Evolutionary conservation across 1,140 invertebrate genomes (phyloP), one percentile per base, ranked within the genome.

Genomic region (Drosophila bocqueti): DNA sequence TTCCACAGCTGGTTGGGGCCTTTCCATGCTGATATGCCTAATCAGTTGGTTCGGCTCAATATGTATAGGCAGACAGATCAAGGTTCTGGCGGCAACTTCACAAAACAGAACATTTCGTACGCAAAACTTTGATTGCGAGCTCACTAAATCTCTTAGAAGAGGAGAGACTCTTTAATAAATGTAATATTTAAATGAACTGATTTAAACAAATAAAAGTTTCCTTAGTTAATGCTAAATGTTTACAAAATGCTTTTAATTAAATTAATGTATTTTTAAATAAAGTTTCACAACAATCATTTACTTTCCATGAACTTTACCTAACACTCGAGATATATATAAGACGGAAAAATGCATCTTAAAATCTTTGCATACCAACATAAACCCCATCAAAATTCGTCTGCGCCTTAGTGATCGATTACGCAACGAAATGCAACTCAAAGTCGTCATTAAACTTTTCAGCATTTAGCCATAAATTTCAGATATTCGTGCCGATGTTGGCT

Each of bases 401-500:
- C 21, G 3, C 13, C 13, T 16, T 11, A 55, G 54, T 77, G 83
- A 86, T 83, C 71, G 61, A 83, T 83, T 80, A 61, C 40, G 50
- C 43, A 74, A 81, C 31, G 13, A 73, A 81, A 65, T 85, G 71
- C 75, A 65, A 65, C 52, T 5, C 21, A 61, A 36, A 47, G 42
- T 45, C 46, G 26, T 55, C 62, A 81, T 84, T 90, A 76, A 57
- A 64, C 81, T 69, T 84, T 79, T 89, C 81, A 90, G 54, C 81
- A 73, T 57, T 21, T 60, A 65, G 43, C 34, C 81, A 84, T 90
- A 81, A 89, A 75, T 71, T 80, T 68, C 24, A 67, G 3, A 72
- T 69, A 76, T 72, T 67, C 61, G 31, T 67, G 65, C 38, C 40
- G 42, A 46, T 63, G 38, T 54, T 63, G 46, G 38, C 58, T 67